Conservation (phyloP, 2,113 vertebrate genomes). For the Anhinga anhinga region DNA sequence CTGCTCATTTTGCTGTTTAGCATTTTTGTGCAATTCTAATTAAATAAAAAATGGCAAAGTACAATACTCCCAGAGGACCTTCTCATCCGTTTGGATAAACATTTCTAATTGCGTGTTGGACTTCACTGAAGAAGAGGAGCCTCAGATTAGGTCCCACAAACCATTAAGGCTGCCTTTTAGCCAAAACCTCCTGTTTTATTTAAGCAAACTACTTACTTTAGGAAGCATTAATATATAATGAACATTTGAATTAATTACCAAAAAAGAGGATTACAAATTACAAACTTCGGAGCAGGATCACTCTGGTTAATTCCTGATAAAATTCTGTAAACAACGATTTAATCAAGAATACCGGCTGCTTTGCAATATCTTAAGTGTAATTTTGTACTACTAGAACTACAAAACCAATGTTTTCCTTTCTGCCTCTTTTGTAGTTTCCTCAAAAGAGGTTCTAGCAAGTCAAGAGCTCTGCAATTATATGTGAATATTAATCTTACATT, state of each 20-base stretch:
- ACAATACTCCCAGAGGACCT: conserved; percentile 11
- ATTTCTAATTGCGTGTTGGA: background rate
- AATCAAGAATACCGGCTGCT: conserved; percentile 15
- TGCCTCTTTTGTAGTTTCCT: background rate
- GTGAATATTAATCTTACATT: conserved; percentile 40
- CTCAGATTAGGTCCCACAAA: conserved; percentile 39
- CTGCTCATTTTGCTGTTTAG: background rate
- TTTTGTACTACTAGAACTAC: conserved; percentile 19
- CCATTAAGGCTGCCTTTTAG: conserved; percentile 34
- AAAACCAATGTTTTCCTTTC: background rate
- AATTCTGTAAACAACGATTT: conserved; percentile 37
- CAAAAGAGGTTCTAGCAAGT: conserved; percentile 30
- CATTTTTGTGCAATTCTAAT: background rate
- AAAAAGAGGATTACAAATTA: conserved; percentile 30
- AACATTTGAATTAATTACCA: conserved; percentile 43
- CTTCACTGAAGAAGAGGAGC: conserved; percentile 18
- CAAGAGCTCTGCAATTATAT: conserved; percentile 48
- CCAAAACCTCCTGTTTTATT: conserved; percentile 34
- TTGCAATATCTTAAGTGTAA: conserved; percentile 4
- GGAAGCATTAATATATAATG: conserved; percentile 31
- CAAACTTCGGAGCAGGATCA: conserved; percentile 30
- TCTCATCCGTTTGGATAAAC: background rate
- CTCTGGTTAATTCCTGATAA: conserved; percentile 9
- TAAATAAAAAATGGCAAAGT: background rate
- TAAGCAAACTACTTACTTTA: conserved; percentile 34